Evolutionary conservation across 2,113 vertebrate species (phyloP), one percentile per base, ranked within the genome.

Genomic region (Microcebus jonahi): DNA sequence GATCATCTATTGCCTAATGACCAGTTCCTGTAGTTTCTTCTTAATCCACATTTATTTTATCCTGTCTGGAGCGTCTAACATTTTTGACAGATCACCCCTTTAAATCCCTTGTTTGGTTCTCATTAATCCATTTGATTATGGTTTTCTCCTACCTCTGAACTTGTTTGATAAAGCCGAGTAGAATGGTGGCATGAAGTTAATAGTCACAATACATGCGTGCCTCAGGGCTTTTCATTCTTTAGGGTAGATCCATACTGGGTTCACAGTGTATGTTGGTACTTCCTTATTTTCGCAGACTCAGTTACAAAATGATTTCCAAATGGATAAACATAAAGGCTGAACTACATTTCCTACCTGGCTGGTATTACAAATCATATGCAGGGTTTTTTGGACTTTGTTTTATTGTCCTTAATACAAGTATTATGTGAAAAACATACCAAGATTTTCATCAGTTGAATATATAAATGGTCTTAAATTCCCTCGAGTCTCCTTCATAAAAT

Each of bases 401-500:
- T 94, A 63, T 68, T 87, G 87, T 89, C 21, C 48, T 95, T 68
- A 61, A 67, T 48, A 88, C 4, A 94, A 9, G 48, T 88, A 21
- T 85, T 17, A 91, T 76, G 12, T 86, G 36, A 94, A 83, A 42
- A 36, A 92, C 97, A 75, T 98, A 98, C 97, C 98, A 89, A 91
- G 36, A 1, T 0, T 3, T 57, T 95, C 91, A 45, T 96, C 94
- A 31, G 92, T 3, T 0, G 82, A 80, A 75, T 81, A 73, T 61
- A 93, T 87, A 94, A 98, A 98, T 0, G 98, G 98, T 93, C 96
- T 97, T 96, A 98, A 91, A 63, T 85, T 98, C 89, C 98, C 98
- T 95, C 10, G 80, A 0, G 98, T 98, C 90, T 98, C 97, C 68
- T 95, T 98, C 97, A 98, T 83, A 95, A 99, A 99, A 96, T 98